Evolutionary conservation across 1,140 invertebrate species (phyloP), one percentile per base, ranked within the genome.

Genomic region (Drosophila albomicans): DNA sequence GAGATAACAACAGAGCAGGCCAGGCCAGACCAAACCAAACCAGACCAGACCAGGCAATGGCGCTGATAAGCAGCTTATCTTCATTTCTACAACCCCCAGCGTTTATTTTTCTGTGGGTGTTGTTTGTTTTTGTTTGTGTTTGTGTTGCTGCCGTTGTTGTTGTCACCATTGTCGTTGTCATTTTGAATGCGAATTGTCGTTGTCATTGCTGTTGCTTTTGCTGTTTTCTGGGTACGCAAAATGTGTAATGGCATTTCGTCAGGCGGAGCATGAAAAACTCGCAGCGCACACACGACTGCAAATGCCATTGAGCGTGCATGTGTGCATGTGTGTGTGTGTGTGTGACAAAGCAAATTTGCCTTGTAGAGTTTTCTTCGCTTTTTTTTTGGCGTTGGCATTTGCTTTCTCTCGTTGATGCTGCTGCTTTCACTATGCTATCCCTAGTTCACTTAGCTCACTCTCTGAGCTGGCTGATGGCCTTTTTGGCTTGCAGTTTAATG

Each of bases 51-150:
- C 78, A 81, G 79, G 84, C 80, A 87, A 89, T 89, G 81, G 85
- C 81, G 82, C 85, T 88, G 85, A 88, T 88, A 88, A 88, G 85
- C 85, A 88, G 85, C 85, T 88, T 88, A 88, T 88, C 85, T 88
- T 84, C 85, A 88, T 89, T 88, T 85, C 85, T 81, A 88, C 85
- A 88, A 88, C 85, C 85, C 72, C 78, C 74, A 88, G 85, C 81
- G 81, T 79, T 85, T 89, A 88, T 88, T 88, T 88, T 88, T 78
- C 54, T 72, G 45, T 70, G 66, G 64, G 70, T 68, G 81, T 75
- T 88, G 79, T 82, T 87, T 82, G 81, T 81, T 78, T 85, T 69
- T 61, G 71, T 63, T 81, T 74, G 57, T 61, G 70, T 63, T 81
- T 74, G 57, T 79, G 62, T 16, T 48, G 30, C 30, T 61, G 65